A percentile compares a stretch with the other conserved stretches of the same genome.
Conservation (phyloP, 1,140 invertebrate species). For the Phenacoccus solenopsis region DNA sequence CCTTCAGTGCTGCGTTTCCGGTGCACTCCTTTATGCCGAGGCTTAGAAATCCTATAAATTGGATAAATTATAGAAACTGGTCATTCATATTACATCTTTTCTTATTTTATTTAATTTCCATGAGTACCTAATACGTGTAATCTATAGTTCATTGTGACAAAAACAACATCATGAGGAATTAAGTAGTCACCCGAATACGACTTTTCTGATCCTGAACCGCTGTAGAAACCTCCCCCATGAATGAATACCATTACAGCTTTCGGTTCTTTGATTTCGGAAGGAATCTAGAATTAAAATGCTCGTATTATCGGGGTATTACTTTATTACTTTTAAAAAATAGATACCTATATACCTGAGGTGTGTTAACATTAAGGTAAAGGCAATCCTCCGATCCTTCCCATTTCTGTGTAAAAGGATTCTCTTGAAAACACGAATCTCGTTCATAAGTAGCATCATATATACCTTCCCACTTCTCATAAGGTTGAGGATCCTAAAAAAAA, state of each 20-base stretch:
- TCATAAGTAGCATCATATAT: slow-evolving; percentile 20
- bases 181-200: slow-evolving; percentile 51
- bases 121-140: slow-evolving; percentile 42
- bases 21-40: slow-evolving; percentile 80
- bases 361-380: slow-evolving; percentile 22
- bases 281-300: not conserved
- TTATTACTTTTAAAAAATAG: too few species aligned
- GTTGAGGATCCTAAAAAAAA: slow-evolving; percentile 20
- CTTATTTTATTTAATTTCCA: not conserved
- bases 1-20: slow-evolving; percentile 88
- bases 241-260: slow-evolving; percentile 49
- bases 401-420: slow-evolving; percentile 7
- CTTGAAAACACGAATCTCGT: slow-evolving; percentile 20
- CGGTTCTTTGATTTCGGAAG: slow-evolving; percentile 30
- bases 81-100: too few species aligned
- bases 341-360: not conserved
- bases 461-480: slow-evolving; percentile 19
- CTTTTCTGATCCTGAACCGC: slow-evolving; percentile 39
- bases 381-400: slow-evolving; percentile 20
- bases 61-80: too few species aligned
- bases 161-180: slow-evolving; percentile 55
- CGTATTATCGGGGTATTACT: too few species aligned
- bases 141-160: slow-evolving; percentile 70
- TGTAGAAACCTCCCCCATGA: slow-evolving; percentile 44
- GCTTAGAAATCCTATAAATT: slow-evolving; percentile 67